phyloP scores from a whole-genome alignment of 2,888 invertebrate species.

The Odiellus spinosus region DNA sequence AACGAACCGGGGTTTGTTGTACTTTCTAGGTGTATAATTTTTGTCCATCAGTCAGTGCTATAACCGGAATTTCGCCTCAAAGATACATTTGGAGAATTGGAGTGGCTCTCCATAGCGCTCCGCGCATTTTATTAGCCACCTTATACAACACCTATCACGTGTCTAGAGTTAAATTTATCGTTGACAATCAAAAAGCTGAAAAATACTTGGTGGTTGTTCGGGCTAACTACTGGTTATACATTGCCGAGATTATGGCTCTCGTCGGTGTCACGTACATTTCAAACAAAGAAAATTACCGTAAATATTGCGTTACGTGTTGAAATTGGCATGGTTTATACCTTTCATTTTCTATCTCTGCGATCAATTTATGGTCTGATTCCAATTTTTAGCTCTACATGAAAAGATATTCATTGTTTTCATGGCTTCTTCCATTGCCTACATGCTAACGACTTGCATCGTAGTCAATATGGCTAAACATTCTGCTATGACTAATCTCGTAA shows the following conservation, averaged over 20 bases:
- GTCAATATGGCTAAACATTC: slow-evolving; percentile 28
- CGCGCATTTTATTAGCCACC: slow-evolving; percentile 71
- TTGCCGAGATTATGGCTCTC: slow-evolving; percentile 66
- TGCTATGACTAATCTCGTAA: slow-evolving; percentile 10
- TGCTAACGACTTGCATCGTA: slow-evolving; percentile 48
- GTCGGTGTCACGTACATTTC: slow-evolving; percentile 84
- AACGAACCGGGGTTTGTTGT: no score
- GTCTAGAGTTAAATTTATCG: slow-evolving; percentile 34
- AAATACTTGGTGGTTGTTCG: slow-evolving; percentile 24
- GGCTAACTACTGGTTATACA: slow-evolving; percentile 56
- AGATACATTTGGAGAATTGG: slow-evolving; percentile 81
- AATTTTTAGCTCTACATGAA: slow-evolving; percentile 61
- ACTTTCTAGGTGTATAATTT: slow-evolving; percentile 68
- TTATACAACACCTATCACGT: slow-evolving; percentile 69
- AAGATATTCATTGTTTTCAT: slow-evolving; percentile 82
- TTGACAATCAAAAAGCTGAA: slow-evolving; percentile 30
- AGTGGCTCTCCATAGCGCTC: slow-evolving; percentile 79
- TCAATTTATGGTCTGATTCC: slow-evolving; percentile 6
- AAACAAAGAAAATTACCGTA: slow-evolving; percentile 87
- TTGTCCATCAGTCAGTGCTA: slow-evolving; percentile 87
- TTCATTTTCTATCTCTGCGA: neutral
- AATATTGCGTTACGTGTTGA: slow-evolving; percentile 24
- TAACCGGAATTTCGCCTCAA: slow-evolving; percentile 83
- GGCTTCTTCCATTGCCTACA: slow-evolving; percentile 64
- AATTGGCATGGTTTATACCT: neutral